Conservation (phyloP, 2,113 vertebrate genomes). For the Arothron firmamentum region DNA sequence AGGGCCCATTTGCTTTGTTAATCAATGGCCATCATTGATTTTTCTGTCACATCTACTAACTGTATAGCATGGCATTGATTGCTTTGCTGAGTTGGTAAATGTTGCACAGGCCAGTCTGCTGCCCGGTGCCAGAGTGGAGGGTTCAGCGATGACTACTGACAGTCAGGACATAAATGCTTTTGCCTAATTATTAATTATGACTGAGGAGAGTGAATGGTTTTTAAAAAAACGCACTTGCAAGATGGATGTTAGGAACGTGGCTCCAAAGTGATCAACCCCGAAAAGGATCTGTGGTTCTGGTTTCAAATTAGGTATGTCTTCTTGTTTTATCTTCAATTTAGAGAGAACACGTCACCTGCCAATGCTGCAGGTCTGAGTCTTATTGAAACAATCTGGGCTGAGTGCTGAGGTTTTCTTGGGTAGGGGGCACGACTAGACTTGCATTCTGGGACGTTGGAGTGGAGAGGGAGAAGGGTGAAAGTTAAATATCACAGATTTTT, state of each 20-base stretch:
- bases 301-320: slow-evolving; percentile 48
- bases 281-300: slow-evolving; percentile 22
- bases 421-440: slow-evolving; percentile 32
- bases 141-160: slow-evolving; percentile 31
- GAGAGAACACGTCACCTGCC: not conserved
- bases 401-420: slow-evolving; percentile 30
- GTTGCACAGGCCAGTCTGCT: slow-evolving; percentile 46
- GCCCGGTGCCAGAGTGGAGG: slow-evolving; percentile 36
- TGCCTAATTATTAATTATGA: slow-evolving; percentile 16
- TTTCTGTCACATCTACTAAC: slow-evolving; percentile 43
- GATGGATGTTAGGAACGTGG: slow-evolving; percentile 23
- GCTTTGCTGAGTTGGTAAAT: slow-evolving; percentile 34
- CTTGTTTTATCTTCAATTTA: not conserved
- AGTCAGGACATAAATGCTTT: not conserved
- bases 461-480: slow-evolving; percentile 2
- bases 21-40: slow-evolving; percentile 56
- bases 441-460: slow-evolving; percentile 41
- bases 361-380: not conserved
- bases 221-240: slow-evolving; percentile 6
- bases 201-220: slow-evolving; percentile 14
- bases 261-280: not conserved
- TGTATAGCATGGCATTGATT: slow-evolving; percentile 58
- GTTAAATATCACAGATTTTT: not conserved
- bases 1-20: slow-evolving; percentile 40
- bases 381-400: not conserved